Base-by-base conservation (phyloP, 2,888 invertebrate genomes). In the Pandemis heparana region DNA sequence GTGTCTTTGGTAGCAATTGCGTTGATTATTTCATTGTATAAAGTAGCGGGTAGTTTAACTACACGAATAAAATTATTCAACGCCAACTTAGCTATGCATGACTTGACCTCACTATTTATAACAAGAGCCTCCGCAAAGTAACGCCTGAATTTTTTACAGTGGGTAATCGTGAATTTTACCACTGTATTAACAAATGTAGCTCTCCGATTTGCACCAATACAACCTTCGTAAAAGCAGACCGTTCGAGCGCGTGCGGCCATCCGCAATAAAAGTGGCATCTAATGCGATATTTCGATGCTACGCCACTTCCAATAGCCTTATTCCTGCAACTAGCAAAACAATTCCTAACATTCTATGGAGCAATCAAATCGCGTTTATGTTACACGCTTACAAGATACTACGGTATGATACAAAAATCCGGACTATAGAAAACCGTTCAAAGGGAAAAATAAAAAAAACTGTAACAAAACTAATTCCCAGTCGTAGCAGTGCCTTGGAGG, bases 391-490 rank as follows among this genome's bases (percentile, higher is more conserved):
- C 38, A 60, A 43, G 48, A 10, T 53, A 53, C 61, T 53, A 16
- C 59, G 2, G 41, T 38, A 68, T 78, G 75, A 72, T 74, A 38
- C 62, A 76, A 76, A 75, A 76, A 70, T 75, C 71, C 60, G 53
- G 75, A 77, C 76, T 76, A 76, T 76, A 83, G 85, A 88, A 89
- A 91, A 88, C 87, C 87, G 87, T 85, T 91, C 88, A 88, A 88
- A 90, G 86, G 82, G 82, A 84, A 85, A 82, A 83, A 85, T 88
- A 88, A 87, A 89, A 51, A 87, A 89, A 90, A 89, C 87, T 90
- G 88, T 92, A 91, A 89, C 92, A 90, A 94, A 92, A 92, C 92
- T 92, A 90, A 94, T 92, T 93, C 92, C 92, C 92, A 89, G 89
- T 87, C 87, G 91, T 84, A 82, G 81, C 82, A 87, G 85, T 89